A percentile compares a stretch with the other conserved stretches of the same genome.
Conservation (phyloP, 2,797 vertebrate species). For the Sebastes kiyomatsui region DNA sequence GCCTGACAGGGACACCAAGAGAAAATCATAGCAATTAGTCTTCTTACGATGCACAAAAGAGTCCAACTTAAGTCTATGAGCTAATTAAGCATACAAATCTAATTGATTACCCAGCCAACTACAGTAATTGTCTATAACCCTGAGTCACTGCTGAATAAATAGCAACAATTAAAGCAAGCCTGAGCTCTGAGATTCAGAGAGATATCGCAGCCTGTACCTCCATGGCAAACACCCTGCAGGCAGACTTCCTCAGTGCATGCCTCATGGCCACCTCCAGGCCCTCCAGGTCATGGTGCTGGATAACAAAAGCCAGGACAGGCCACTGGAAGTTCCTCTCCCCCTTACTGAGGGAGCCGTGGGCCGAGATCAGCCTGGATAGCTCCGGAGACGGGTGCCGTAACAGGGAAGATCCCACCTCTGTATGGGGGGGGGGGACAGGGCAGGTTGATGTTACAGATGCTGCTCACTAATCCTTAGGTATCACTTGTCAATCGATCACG, state of each 20-base stretch:
- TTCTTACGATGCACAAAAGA: neutral
- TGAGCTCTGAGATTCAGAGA: neutral
- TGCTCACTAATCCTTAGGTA: neutral
- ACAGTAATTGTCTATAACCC: neutral
- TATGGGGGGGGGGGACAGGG: neutral
- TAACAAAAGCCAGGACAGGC: slow-evolving; percentile 98
- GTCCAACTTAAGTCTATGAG: neutral
- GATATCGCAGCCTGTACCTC: slow-evolving; percentile 83
- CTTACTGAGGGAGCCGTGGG: slow-evolving; percentile 97
- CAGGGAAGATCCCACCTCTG: slow-evolving; percentile 98
- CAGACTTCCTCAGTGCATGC: slow-evolving; percentile 97
- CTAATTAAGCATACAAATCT: neutral
- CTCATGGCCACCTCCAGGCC: slow-evolving; percentile 99
- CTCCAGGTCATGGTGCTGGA: slow-evolving; percentile 98
- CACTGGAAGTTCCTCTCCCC: slow-evolving; percentile 99
- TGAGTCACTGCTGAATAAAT: neutral
- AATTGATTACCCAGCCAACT: neutral
- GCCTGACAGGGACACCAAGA: slow-evolving; percentile 81
- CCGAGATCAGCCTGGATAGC: slow-evolving; percentile 96
- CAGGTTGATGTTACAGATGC: neutral
- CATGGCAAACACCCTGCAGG: slow-evolving; percentile 98
- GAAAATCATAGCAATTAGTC: neutral
- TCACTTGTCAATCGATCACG: neutral
- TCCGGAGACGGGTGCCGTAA: slow-evolving; percentile 98
- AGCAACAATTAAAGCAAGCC: slow-evolving; percentile 1